A percentile compares a stretch with the other conserved stretches of the same genome.
These are phyloP conservation scores for Coilia nasus DNA, from an alignment of 2,797 vertebrate species.

Conservation along the genomic window DNA sequence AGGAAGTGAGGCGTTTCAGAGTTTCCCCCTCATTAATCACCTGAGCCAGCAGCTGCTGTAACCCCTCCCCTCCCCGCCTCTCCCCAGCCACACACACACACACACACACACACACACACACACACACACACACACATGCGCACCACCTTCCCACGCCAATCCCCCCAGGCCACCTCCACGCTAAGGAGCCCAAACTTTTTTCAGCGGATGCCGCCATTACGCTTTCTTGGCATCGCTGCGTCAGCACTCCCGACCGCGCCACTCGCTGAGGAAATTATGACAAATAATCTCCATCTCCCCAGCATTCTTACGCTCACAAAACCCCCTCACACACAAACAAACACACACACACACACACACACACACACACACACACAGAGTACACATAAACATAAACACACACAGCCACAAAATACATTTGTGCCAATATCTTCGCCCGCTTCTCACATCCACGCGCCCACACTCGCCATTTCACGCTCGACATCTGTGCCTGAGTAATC, in stretches of 20 bases:
- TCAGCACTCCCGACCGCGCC: slow-evolving; percentile 59
- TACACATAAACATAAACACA: slow-evolving; percentile 14
- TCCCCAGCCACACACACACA: too few relatives aligned
- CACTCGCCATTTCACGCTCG: slow-evolving; percentile 23
- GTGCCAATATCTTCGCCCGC: not conserved
- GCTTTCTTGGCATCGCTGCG: slow-evolving; percentile 62
- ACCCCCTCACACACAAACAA: not conserved
- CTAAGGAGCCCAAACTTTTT: slow-evolving; percentile 58
- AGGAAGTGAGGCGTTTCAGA: slow-evolving; percentile 59
- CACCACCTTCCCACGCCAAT: slow-evolving; percentile 1
- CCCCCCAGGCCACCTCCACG: not conserved
- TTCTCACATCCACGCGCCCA: not conserved
- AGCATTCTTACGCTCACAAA: not conserved
- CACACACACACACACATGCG: not conserved
- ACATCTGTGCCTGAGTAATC: slow-evolving; percentile 21
- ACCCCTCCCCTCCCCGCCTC: not conserved
- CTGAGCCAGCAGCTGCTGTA: slow-evolving; percentile 69
- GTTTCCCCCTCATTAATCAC: slow-evolving; percentile 66
- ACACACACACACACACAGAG: not conserved
- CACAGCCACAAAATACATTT: not conserved
- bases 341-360: slow-evolving; percentile 29
- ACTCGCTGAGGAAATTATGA: slow-evolving; percentile 44
- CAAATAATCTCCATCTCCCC: slow-evolving; percentile 38
- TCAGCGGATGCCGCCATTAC: slow-evolving; percentile 65
- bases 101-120: slow-evolving; percentile 25